These are phyloP conservation scores for Drosophila subquinaria DNA, from an alignment of 2,888 invertebrate species.

Conservation along the genomic window DNA sequence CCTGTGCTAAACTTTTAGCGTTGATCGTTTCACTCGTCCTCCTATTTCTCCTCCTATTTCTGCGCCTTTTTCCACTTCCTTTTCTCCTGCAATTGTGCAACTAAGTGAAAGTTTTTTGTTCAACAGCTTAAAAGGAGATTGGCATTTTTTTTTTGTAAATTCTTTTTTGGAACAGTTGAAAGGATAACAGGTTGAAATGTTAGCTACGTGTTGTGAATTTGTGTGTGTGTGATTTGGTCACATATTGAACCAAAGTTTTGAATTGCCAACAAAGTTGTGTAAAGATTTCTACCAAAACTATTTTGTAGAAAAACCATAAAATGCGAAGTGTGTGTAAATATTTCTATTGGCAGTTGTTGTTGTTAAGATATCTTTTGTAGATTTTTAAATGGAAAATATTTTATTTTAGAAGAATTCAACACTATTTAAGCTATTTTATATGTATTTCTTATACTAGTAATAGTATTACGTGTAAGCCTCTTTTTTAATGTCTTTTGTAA, in stretches of 20 bases:
- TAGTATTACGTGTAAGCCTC: too few relatives aligned
- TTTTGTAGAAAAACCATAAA: constrained; percentile 25
- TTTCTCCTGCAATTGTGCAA: constrained; percentile 32
- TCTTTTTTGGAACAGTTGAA: constrained; percentile 21
- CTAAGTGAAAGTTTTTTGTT: constrained; percentile 73
- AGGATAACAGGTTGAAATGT: constrained; percentile 57
- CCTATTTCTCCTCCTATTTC: neutral
- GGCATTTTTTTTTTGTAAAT: constrained; percentile 39
- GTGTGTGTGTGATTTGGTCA: constrained; percentile 6
- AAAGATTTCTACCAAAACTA: constrained; percentile 45
- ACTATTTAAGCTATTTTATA: neutral
- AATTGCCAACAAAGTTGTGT: constrained; percentile 19
- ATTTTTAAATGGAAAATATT: neutral
- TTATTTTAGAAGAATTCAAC: neutral
- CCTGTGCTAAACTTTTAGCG: constrained; percentile 59
- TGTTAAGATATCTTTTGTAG: neutral
- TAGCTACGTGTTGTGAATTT: constrained; percentile 25
- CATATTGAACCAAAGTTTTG: constrained; percentile 17
- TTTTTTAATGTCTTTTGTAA: too few relatives aligned
- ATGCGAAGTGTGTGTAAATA: constrained; percentile 22
- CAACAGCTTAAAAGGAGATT: constrained; percentile 77
- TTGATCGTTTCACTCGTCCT: constrained; percentile 60
- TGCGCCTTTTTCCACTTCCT: neutral
- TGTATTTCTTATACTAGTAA: too few relatives aligned
- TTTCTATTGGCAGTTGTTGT: constrained; percentile 19